Evolutionary conservation across 2,797 vertebrate genomes (phyloP), one percentile per base, ranked within the genome.

Genomic region (Tragopan temminckii): DNA sequence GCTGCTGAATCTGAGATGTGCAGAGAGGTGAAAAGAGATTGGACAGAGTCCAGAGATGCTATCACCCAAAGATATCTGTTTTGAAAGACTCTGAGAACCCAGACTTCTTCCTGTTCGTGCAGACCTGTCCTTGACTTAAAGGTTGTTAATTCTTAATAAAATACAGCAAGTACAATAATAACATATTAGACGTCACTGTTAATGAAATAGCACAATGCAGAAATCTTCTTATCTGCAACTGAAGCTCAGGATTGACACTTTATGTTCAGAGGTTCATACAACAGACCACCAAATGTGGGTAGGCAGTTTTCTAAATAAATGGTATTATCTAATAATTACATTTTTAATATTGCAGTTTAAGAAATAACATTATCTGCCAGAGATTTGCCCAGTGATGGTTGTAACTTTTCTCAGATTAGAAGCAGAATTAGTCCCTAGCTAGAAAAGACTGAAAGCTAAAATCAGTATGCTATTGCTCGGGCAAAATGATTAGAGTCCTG

Each of bases 131-230:
- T 53, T 63, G 14, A 23, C 53, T 80, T 70, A 64, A 33, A 50
- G 23, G 35, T 14, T 75, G 59, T 62, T 31, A 53, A 33, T 67
- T 69, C n/a, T 80, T 21, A 48, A 18, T 40, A 50, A 78, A 85
- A 66, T 16, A 24, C n/a, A 40, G 8, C 38, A 52, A 83, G 17
- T 29, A 18, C 23, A 78, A 69, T 58, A 66, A 72, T 31, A 63
- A 75, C 29, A 18, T 9, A 58, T 82, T 71, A 85, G 50, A 61
- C 20, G 33, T 35, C 12, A 40, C 20, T 67, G 42, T 76, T 93
- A 89, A 94, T 94, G 91, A 91, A 89, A 84, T 9, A 91, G 19
- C 62, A 88, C 58, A 72, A 69, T 36, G 36, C 36, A 88, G 27
- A 83, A 93, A 91, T 72, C 80, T 83, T 79, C 69, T 96, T 90